These are phyloP conservation scores for Hoplostethus mediterraneus DNA, from an alignment of 2,797 vertebrate species.

Conservation along the genomic window DNA sequence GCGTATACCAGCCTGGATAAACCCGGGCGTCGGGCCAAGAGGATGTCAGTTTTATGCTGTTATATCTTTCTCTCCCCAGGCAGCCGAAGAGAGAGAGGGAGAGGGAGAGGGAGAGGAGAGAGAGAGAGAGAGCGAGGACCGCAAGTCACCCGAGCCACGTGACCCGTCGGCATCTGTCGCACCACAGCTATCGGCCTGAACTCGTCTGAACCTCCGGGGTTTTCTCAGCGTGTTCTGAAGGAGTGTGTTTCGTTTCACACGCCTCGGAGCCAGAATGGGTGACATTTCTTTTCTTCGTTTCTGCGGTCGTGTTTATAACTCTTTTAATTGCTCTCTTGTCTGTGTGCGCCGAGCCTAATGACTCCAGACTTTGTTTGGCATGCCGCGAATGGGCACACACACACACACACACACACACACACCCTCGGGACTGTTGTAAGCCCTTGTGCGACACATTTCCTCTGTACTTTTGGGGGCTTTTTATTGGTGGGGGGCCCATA, in stretches of 20 bases:
- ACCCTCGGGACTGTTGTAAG: slow-evolving; percentile 39
- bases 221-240: not conserved
- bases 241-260: slow-evolving; percentile 39
- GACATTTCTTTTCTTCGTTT: slow-evolving; percentile 9
- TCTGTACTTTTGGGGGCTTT: slow-evolving; percentile 43
- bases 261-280: slow-evolving; percentile 19
- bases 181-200: not conserved
- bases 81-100: too few species aligned
- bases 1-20: slow-evolving; percentile 18
- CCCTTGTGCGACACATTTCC: slow-evolving; percentile 47
- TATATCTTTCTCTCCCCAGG: not conserved
- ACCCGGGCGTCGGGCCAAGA: slow-evolving; percentile 37
- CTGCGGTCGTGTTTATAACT: slow-evolving; percentile 55
- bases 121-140: too few species aligned
- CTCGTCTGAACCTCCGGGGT: not conserved
- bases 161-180: too few species aligned
- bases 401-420: slow-evolving; percentile 38
- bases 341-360: slow-evolving; percentile 63
- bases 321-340: slow-evolving; percentile 66
- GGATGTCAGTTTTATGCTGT: slow-evolving; percentile 40
- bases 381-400: slow-evolving; percentile 39
- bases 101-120: too few species aligned
- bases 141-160: not conserved
- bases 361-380: slow-evolving; percentile 66
- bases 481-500: slow-evolving; percentile 44